These are phyloP conservation scores for Tenthredo livida DNA, from an alignment of 2,888 invertebrate species.

Conservation along the genomic window DNA sequence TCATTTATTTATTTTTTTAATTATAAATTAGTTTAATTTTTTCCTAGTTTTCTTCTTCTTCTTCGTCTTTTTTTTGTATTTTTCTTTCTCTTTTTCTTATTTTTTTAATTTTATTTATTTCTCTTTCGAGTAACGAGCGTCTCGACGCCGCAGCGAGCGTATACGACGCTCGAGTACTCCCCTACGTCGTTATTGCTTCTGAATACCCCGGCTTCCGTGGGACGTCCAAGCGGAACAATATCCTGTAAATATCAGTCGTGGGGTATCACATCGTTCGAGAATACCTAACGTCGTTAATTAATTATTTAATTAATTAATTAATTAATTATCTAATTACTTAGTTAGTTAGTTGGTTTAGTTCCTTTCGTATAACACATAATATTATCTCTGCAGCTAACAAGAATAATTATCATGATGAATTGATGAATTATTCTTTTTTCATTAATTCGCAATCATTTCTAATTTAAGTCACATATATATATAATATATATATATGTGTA, in stretches of 20 bases:
- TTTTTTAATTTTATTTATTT: constrained; percentile 55
- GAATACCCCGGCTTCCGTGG: constrained; percentile 77
- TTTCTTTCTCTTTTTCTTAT: constrained; percentile 62
- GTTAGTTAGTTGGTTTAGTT: constrained; percentile 49
- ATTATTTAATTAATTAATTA: constrained; percentile 55
- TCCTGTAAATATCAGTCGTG: constrained; percentile 77
- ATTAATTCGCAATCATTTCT: too few species aligned
- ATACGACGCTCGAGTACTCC: constrained; percentile 62
- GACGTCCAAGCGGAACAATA: constrained; percentile 77
- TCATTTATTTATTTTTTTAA: constrained; percentile 55
- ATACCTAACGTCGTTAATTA: constrained; percentile 45
- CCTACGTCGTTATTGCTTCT: constrained; percentile 77
- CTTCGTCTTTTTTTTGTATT: constrained; percentile 52
- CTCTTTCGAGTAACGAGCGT: constrained; percentile 41
- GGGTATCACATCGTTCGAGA: constrained; percentile 68
- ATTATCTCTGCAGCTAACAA: background rate
- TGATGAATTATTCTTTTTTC: too few species aligned
- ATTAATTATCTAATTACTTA: constrained; percentile 57
- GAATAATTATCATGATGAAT: too few species aligned
- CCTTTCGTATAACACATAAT: constrained; percentile 67
- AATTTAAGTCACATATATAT: too few species aligned
- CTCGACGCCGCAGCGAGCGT: constrained; percentile 57
- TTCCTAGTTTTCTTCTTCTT: constrained; percentile 53
- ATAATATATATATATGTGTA: too few species aligned
- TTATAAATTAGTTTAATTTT: constrained; percentile 58